These are phyloP conservation scores for Pseudonaja textilis DNA, from an alignment of 2,113 vertebrate species.

Conservation along the genomic window DNA sequence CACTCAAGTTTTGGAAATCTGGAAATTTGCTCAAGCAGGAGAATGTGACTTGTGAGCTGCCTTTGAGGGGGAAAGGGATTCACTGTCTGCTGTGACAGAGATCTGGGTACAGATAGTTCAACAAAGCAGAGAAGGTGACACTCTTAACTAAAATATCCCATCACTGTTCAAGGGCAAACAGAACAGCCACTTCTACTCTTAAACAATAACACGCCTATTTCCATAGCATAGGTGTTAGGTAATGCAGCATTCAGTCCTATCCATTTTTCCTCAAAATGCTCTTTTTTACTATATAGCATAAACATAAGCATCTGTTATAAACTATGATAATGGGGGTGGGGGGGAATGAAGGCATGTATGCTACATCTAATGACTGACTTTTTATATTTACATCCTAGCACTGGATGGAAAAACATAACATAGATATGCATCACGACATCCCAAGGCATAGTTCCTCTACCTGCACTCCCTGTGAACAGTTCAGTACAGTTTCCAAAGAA, in stretches of 20 bases:
- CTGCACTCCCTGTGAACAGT: neutral
- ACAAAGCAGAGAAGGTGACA: neutral
- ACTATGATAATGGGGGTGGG: neutral
- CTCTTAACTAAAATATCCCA: neutral
- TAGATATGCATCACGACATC: neutral
- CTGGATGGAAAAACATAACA: neutral
- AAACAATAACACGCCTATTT: neutral
- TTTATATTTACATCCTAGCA: neutral
- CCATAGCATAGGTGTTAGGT: neutral
- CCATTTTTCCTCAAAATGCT: neutral
- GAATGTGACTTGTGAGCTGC: neutral
- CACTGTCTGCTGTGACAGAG: neutral
- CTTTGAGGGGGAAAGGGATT: neutral
- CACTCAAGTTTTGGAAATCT: neutral
- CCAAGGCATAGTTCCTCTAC: neutral
- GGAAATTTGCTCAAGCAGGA: neutral
- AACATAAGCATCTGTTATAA: neutral
- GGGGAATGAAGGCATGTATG: neutral
- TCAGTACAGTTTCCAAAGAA: neutral
- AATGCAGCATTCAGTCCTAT: neutral
- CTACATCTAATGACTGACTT: neutral
- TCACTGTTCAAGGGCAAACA: neutral
- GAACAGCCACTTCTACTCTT: neutral
- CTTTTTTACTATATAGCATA: neutral
- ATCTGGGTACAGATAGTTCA: neutral